A percentile compares a stretch with the other conserved stretches of the same genome.
phyloP scores from a whole-genome alignment of 2,888 invertebrate species.

The Dynastes grantii region DNA sequence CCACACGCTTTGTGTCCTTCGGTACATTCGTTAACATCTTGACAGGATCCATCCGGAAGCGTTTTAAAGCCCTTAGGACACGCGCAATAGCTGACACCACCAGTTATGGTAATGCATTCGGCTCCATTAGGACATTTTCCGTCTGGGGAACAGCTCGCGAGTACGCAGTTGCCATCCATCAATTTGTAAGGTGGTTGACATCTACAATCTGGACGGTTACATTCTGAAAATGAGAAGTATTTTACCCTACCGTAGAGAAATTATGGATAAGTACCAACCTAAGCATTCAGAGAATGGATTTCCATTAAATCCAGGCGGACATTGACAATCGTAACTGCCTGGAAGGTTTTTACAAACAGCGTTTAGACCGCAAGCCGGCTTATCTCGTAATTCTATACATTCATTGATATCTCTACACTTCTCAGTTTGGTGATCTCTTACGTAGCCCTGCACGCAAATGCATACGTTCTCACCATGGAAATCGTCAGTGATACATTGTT shows the following conservation, averaged over 20 bases:
- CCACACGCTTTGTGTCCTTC: conserved; percentile 86
- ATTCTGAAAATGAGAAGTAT: conserved; percentile 71
- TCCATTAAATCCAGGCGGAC: conserved; percentile 89
- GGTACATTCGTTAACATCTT: conserved; percentile 88
- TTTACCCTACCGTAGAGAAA: no score
- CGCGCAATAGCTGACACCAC: conserved; percentile 93
- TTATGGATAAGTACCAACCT: conserved; percentile 61
- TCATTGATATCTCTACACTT: conserved; percentile 91
- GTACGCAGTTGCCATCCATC: conserved; percentile 86
- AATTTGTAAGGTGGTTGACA: conserved; percentile 92
- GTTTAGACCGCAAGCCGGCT: conserved; percentile 89
- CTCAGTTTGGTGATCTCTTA: conserved; percentile 81
- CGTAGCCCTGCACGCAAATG: conserved; percentile 90
- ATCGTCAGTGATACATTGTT: conserved; percentile 88
- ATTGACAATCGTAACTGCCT: conserved; percentile 94
- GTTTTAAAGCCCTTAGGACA: conserved; percentile 91
- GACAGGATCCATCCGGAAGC: conserved; percentile 83
- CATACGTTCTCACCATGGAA: conserved; percentile 85
- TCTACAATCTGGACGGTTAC: conserved; percentile 86
- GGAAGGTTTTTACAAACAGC: conserved; percentile 94
- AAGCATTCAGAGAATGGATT: conserved; percentile 92
- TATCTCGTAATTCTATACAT: conserved; percentile 82
- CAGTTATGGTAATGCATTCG: conserved; percentile 91
- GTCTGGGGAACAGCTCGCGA: conserved; percentile 87
- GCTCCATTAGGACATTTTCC: conserved; percentile 90